A percentile compares a stretch with the other conserved stretches of the same genome.
Evolutionary conservation across 2,888 invertebrate species (phyloP).

Genomic region (Alsophila aescularia): DNA sequence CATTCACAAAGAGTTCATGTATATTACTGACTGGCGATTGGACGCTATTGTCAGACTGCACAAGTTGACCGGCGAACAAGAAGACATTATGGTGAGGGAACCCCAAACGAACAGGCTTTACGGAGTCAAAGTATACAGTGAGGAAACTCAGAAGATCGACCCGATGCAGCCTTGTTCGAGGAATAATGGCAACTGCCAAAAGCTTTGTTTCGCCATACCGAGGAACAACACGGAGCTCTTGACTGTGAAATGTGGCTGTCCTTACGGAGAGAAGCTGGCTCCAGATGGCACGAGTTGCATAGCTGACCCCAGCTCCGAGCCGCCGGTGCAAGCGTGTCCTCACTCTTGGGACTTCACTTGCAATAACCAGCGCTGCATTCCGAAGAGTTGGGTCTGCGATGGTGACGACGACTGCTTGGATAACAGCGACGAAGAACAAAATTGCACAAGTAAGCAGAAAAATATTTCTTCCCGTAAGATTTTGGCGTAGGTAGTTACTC

Average conservation of each 20-base stretch:
- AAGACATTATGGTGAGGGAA: constrained; percentile 93
- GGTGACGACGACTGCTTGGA: constrained; percentile 98
- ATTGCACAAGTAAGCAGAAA: constrained; percentile 92
- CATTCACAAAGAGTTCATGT: constrained; percentile 95
- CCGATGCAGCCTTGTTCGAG: constrained; percentile 91
- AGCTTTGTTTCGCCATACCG: constrained; percentile 97
- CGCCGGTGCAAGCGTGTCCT: constrained; percentile 94
- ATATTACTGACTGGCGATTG: constrained; percentile 98
- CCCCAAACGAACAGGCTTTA: constrained; percentile 96
- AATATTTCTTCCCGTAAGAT: not conserved
- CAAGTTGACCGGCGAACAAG: constrained; percentile 94
- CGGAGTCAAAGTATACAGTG: constrained; percentile 95
- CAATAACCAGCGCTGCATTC: constrained; percentile 95
- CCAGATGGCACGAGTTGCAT: constrained; percentile 89
- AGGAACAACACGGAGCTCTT: constrained; percentile 83
- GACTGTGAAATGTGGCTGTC: constrained; percentile 93
- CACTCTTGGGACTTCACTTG: constrained; percentile 98
- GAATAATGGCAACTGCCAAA: constrained; percentile 96
- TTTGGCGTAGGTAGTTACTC: no score
- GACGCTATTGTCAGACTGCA: constrained; percentile 96
- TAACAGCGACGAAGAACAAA: constrained; percentile 97
- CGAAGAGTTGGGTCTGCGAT: constrained; percentile 97
- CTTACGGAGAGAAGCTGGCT: constrained; percentile 93
- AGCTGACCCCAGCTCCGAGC: constrained; percentile 93
- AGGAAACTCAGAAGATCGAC: constrained; percentile 88